These are phyloP conservation scores for Platalea minor DNA, from an alignment of 2,797 vertebrate species.

Conservation along the genomic window DNA sequence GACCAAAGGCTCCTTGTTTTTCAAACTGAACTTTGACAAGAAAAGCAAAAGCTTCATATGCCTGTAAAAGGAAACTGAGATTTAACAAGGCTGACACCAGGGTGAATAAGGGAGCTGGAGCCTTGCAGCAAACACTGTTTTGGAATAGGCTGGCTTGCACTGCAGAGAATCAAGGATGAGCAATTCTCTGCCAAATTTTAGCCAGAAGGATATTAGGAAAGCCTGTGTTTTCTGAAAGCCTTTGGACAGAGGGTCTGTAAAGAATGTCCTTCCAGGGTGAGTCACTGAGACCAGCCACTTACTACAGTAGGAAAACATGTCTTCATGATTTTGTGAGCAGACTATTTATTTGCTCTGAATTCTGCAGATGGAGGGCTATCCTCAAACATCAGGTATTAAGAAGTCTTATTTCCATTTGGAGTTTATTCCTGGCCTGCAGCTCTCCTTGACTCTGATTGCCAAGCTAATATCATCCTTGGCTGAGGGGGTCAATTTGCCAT, in stretches of 20 bases:
- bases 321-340: not conserved
- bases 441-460: not conserved
- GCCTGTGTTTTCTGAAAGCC: not conserved
- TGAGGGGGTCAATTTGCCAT: not conserved
- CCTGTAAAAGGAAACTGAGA: not conserved
- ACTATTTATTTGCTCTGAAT: not conserved
- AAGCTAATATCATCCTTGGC: not conserved
- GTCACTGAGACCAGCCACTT: not conserved
- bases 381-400: not conserved
- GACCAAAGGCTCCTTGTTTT: not conserved
- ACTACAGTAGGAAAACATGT: not conserved
- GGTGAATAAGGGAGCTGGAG: not conserved
- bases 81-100: not conserved
- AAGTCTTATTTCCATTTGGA: not conserved
- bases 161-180: not conserved
- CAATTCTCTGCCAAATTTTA: not conserved
- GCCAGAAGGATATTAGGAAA: not conserved
- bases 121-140: not conserved
- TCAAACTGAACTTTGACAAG: not conserved
- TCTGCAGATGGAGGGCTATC: not conserved
- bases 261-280: not conserved
- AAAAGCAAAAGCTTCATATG: not conserved
- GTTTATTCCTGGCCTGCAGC: not conserved
- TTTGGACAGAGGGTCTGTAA: not conserved
- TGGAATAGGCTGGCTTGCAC: not conserved